These are phyloP conservation scores for Falco punctatus DNA, from an alignment of 2,113 vertebrate species.

Conservation along the genomic window DNA sequence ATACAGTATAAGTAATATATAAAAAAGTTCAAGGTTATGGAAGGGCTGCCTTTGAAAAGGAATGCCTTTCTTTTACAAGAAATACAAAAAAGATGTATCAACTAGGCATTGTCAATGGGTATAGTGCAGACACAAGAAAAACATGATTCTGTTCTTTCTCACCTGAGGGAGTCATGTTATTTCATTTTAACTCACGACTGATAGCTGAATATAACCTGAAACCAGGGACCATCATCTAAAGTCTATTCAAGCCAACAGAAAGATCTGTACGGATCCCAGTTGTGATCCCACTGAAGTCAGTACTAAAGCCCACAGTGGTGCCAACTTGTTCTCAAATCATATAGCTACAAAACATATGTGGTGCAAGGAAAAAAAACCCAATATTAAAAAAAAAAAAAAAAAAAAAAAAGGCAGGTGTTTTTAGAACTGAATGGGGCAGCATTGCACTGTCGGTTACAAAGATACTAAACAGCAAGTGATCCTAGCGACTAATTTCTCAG, in stretches of 20 bases:
- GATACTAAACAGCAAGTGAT: neutral
- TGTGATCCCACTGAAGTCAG: neutral
- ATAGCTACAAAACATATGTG: slow-evolving; percentile 7
- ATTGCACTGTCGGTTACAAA: neutral
- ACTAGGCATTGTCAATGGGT: neutral
- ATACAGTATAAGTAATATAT: neutral
- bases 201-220: slow-evolving; percentile 46
- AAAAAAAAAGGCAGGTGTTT: neutral
- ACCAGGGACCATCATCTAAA: neutral
- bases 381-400: neutral
- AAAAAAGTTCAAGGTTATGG: neutral
- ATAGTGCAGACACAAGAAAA: neutral
- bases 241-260: neutral
- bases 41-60: neutral
- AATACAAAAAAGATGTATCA: neutral
- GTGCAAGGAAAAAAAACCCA: neutral
- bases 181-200: slow-evolving; percentile 64
- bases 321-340: slow-evolving; percentile 11
- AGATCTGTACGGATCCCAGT: slow-evolving; percentile 19
- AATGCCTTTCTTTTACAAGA: neutral
- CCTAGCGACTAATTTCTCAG: neutral
- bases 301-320: slow-evolving; percentile 47
- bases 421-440: slow-evolving; percentile 22
- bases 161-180: neutral
- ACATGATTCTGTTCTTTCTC: neutral